Conservation (phyloP, 1,140 invertebrate species). For the Anastrepha obliqua region DNA sequence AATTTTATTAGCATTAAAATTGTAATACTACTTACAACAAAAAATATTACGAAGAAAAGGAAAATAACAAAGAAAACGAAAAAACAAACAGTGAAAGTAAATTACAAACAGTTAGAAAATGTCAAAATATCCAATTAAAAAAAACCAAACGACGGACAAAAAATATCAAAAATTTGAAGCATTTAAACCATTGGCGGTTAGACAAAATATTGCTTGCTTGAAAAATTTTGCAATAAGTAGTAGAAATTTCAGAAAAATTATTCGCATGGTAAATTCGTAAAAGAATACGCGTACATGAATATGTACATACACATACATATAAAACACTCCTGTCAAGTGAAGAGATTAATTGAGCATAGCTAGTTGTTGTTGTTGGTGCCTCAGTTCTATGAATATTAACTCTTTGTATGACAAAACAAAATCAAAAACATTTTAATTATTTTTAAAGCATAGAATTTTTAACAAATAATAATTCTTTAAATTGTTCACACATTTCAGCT, state of each 20-base stretch:
- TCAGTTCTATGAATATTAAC: not conserved
- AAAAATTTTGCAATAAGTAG: too few species aligned
- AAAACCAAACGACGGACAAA: too few species aligned
- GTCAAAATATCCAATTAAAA: not conserved
- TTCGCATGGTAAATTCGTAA: too few species aligned
- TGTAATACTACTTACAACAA: not conserved
- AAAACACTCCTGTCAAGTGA: not conserved
- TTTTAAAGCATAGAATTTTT: too few species aligned
- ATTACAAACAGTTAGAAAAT: not conserved
- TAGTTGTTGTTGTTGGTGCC: constrained; percentile 15
- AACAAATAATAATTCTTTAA: too few species aligned
- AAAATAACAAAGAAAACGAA: not conserved
- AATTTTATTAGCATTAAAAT: constrained; percentile 6
- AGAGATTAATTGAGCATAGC: not conserved
- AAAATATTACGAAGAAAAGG: not conserved
- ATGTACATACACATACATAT: not conserved
- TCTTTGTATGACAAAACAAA: constrained; percentile 25
- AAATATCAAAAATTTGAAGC: too few species aligned
- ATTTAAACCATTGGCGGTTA: too few species aligned
- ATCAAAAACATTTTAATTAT: not conserved
- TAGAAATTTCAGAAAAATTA: too few species aligned
- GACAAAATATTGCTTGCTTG: too few species aligned
- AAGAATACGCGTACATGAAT: not conserved
- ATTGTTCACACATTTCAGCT: too few species aligned
- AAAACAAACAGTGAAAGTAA: not conserved